A percentile compares a stretch with the other conserved stretches of the same genome.
These are phyloP conservation scores for Sipha maydis DNA, from an alignment of 2,888 invertebrate species.

Conservation along the genomic window DNA sequence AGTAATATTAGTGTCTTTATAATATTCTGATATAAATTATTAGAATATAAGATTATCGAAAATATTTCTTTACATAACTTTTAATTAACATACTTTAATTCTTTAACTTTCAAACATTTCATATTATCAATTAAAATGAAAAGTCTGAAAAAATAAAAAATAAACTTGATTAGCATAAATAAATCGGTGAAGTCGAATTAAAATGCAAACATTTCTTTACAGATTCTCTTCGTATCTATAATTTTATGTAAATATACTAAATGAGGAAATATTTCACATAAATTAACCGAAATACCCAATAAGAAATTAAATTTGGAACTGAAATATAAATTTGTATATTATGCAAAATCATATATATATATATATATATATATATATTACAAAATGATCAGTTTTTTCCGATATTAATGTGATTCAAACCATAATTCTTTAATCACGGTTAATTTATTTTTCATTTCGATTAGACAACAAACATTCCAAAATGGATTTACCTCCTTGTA, in stretches of 20 bases:
- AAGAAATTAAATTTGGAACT: not conserved
- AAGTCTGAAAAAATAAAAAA: constrained; percentile 9
- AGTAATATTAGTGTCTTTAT: not conserved
- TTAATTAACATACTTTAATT: not conserved
- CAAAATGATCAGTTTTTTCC: too few relatives aligned
- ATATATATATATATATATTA: too few relatives aligned
- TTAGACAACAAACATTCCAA: too few relatives aligned
- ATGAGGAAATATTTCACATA: constrained; percentile 10
- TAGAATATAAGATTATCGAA: not conserved
- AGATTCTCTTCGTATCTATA: constrained; percentile 3
- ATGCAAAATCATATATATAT: not conserved
- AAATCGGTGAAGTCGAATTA: constrained; percentile 34
- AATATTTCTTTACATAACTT: not conserved
- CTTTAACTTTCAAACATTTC: not conserved
- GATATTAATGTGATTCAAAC: too few relatives aligned
- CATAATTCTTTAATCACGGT: too few relatives aligned
- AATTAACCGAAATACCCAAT: not conserved
- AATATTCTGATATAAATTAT: not conserved
- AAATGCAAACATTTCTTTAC: constrained; percentile 24
- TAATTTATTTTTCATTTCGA: too few relatives aligned
- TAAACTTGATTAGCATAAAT: constrained; percentile 29
- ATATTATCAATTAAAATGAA: constrained; percentile 28
- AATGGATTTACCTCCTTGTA: too few relatives aligned
- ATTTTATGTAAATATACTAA: constrained; percentile 45
- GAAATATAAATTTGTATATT: not conserved